A percentile compares a stretch with the other conserved stretches of the same genome.
Conservation (phyloP, 53 echinoderm and acorn worm genomes). For the Echinarachnius parma region DNA sequence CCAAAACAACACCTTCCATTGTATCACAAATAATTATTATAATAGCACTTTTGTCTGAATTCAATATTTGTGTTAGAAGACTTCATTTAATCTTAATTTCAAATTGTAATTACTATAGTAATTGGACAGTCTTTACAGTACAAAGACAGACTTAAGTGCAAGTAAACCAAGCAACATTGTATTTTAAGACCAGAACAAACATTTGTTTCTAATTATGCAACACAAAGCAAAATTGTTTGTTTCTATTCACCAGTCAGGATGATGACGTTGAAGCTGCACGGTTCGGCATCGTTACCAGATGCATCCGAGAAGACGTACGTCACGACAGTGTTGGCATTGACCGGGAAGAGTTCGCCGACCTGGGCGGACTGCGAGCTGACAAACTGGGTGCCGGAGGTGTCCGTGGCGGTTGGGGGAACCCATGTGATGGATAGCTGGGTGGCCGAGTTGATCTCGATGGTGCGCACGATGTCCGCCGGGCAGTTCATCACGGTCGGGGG, state of each 20-base stretch:
- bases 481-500: conserved; percentile 51
- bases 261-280: conserved; percentile 43
- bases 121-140: too few species aligned
- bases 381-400: conserved; percentile 45
- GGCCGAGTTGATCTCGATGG: conserved; percentile 17
- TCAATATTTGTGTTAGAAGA: too few species aligned
- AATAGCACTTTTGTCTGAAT: too few species aligned
- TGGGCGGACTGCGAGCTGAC: conserved; percentile 17
- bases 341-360: conserved; percentile 26
- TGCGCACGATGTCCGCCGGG: conserved; percentile 28
- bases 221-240: too few species aligned
- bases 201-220: too few species aligned
- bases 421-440: conserved; percentile 12
- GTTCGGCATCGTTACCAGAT: conserved; percentile 34
- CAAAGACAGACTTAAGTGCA: too few species aligned
- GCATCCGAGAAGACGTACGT: conserved; percentile 51
- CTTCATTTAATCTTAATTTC: too few species aligned
- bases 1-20: too few species aligned
- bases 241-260: conserved; percentile 28
- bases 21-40: too few species aligned
- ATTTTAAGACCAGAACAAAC: too few species aligned
- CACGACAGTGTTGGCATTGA: conserved; percentile 16
- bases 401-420: conserved; percentile 39
- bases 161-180: too few species aligned
- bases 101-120: too few species aligned